A percentile compares a stretch with the other conserved stretches of the same genome.
These are phyloP conservation scores for Ceratitis capitata DNA, from an alignment of 1,140 invertebrate genomes.

Conservation along the genomic window DNA sequence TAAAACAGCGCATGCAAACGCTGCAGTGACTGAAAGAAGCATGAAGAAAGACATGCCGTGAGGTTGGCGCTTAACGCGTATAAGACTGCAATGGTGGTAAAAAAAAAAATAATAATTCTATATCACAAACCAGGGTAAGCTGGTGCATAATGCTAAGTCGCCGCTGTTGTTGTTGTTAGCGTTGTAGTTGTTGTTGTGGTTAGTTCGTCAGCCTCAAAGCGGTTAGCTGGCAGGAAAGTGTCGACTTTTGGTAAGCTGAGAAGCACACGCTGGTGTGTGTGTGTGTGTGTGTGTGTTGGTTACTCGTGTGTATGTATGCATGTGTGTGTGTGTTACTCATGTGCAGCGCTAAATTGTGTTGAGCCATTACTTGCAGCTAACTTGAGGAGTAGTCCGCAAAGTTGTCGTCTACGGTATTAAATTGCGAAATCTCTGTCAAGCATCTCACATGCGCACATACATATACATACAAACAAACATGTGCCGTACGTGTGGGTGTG, in stretches of 20 bases:
- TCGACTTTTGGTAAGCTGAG: not conserved
- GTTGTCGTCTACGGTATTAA: not conserved
- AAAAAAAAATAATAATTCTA: not conserved
- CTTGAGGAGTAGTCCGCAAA: not conserved
- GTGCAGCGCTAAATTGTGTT: not conserved
- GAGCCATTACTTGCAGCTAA: not conserved
- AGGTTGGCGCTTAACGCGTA: too few species aligned
- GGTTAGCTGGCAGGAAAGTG: not conserved
- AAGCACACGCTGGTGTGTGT: not conserved
- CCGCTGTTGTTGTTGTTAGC: not conserved
- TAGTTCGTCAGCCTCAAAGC: not conserved
- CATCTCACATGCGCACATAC: too few species aligned
- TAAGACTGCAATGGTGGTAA: too few species aligned
- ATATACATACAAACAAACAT: too few species aligned
- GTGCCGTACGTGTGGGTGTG: not conserved
- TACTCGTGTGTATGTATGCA: not conserved
- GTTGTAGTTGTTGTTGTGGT: not conserved
- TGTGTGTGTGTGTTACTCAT: not conserved
- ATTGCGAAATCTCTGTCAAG: not conserved
- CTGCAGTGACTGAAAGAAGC: not conserved
- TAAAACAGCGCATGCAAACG: too few species aligned
- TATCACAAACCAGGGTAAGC: not conserved
- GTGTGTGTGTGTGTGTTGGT: not conserved
- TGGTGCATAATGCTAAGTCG: not conserved
- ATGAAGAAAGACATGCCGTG: not conserved